Base-by-base conservation (phyloP, 1,140 invertebrate species). In the Conopomorpha cramerella region DNA sequence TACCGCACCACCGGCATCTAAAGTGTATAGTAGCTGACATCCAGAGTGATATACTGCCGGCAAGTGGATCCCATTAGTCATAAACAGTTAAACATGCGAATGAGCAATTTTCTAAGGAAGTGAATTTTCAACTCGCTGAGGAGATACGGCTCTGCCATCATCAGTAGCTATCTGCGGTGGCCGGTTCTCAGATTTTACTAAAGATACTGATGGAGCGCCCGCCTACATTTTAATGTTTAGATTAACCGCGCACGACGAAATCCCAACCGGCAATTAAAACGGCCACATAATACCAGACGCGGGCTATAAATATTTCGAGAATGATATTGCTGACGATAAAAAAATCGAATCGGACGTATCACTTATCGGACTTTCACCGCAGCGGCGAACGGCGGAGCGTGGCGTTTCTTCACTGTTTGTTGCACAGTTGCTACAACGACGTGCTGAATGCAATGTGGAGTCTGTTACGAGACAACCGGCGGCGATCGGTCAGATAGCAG, bases 41-140 rank as follows among this genome's bases (percentile, higher is more conserved):
- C 10, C 19, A 23, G 10, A 4, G 11, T 34, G 33, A 31, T 30
- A 36, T 15, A 29, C 31, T 30, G 16, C 27, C 27, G 12, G 28
- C 17, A 30, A 38, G 34, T 19, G 33, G 38, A 11, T 29, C 36
- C 29, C 38, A 43, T 36, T 38, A 37, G 18, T 40, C 3, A 33
- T 45, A 46, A 46, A 44, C 40, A 44, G 27, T 14, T 35, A 17
- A 36, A 44, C 43, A 30, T 38, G 38, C 38, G 16, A 43, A 37
- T 45, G 32, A 41, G 44, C 46, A 52, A 52, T 52, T 52, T 52
- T 43, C 41, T 30, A 35, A 47, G 49, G 43, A 46, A 44, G 35
- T 49, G 43, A 46, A n/a, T n/a, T 43, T 37, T 41, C 26, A 38
- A 42, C 30, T 41, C 39, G 41, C 28, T 37, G 18, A 36, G 38